These are phyloP conservation scores for Drepana arcuata DNA, from an alignment of 1,140 invertebrate genomes.

Conservation along the genomic window DNA sequence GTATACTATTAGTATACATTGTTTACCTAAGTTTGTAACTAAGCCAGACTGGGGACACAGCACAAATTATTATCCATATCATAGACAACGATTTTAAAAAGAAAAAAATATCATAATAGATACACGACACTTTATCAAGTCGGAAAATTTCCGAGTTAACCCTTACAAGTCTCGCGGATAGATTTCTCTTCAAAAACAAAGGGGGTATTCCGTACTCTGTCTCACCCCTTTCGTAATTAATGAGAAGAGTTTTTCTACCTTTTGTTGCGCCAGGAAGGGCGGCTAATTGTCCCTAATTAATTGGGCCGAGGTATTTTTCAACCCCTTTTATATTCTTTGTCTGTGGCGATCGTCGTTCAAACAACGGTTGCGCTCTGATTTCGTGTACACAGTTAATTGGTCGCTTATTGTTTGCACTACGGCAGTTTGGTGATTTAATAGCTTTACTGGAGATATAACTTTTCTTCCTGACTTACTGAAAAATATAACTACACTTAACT, in stretches of 20 bases:
- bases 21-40: no score
- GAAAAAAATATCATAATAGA: no score
- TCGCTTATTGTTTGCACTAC: slow-evolving; percentile 27
- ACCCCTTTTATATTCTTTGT: slow-evolving; percentile 31
- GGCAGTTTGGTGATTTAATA: slow-evolving; percentile 11
- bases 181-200: slow-evolving; percentile 40
- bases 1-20: no score
- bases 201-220: slow-evolving; percentile 26
- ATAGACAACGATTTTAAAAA: no score
- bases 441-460: no score
- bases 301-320: slow-evolving; percentile 44
- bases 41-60: no score
- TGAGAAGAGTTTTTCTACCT: slow-evolving; percentile 59
- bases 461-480: no score
- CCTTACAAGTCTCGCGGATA: slow-evolving; percentile 20
- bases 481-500: no score
- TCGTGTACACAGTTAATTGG: slow-evolving; percentile 38
- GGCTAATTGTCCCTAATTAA: slow-evolving; percentile 64
- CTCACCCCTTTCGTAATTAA: slow-evolving; percentile 38
- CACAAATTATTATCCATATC: no score
- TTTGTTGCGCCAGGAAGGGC: slow-evolving; percentile 49
- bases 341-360: slow-evolving; percentile 10
- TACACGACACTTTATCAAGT: no score
- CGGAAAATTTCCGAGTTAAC: no score
- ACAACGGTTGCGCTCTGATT: slow-evolving; percentile 18